A percentile compares a stretch with the other conserved stretches of the same genome.
Evolutionary conservation across 2,797 vertebrate species (phyloP).

Genomic region (Hybognathus amarus): DNA sequence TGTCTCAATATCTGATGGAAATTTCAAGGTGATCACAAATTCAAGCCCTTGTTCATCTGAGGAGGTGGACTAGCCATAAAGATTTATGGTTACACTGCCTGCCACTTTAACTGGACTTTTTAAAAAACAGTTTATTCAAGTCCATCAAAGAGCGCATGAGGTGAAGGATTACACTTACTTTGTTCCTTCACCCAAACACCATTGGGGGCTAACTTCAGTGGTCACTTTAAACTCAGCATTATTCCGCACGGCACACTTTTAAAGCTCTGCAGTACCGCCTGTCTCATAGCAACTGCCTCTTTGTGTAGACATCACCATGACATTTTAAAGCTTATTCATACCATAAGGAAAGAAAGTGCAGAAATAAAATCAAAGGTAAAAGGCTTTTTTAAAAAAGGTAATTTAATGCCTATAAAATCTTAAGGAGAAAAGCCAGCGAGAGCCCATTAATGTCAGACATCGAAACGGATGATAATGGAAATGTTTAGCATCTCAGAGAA

Average conservation of each 20-base stretch:
- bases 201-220: background rate
- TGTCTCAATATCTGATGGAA: background rate
- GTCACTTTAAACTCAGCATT: background rate
- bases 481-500: background rate
- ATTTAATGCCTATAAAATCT: conserved; percentile 11
- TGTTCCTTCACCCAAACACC: conserved; percentile 6
- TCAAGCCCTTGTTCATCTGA: background rate
- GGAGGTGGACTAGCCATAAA: too few species aligned
- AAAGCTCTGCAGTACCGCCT: background rate
- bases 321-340: conserved; percentile 16
- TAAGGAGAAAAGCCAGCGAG: background rate
- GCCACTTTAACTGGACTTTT: background rate
- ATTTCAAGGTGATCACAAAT: background rate
- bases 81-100: background rate
- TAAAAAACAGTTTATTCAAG: background rate
- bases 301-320: background rate
- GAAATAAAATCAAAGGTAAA: background rate
- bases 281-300: conserved; percentile 43
- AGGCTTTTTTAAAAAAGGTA: background rate
- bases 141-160: background rate
- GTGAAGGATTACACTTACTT: background rate
- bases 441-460: conserved; percentile 15
- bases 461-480: conserved; percentile 7
- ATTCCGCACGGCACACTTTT: background rate
- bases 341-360: background rate